phyloP scores from a whole-genome alignment of 1,140 invertebrate genomes.

The Akabosia matsudoensis region DNA sequence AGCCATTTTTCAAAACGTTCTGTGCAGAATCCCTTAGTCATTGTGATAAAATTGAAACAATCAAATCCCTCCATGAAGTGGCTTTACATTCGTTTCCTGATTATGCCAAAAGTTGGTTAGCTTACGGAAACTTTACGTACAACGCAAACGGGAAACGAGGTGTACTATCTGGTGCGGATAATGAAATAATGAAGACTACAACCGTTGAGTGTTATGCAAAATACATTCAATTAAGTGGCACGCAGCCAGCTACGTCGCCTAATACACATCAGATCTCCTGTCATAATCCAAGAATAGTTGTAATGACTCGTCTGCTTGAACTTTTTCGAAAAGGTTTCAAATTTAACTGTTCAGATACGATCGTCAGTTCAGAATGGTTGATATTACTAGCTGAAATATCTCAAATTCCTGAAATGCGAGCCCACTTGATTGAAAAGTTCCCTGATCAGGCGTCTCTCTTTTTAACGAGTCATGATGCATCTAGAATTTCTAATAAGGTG shows the following conservation, averaged over 20 bases:
- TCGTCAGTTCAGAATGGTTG: constrained; percentile 32
- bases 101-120: not conserved
- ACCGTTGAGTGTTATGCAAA: not conserved
- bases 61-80: not conserved
- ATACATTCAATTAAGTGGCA: not conserved
- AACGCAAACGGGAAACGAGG: not conserved
- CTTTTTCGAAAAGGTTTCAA: not conserved
- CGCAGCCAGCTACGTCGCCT: not conserved
- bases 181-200: not conserved
- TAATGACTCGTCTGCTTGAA: not conserved
- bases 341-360: constrained; percentile 15
- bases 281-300: not conserved
- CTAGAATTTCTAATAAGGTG: not conserved
- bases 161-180: not conserved
- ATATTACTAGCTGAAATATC: constrained; percentile 34
- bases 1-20: not conserved
- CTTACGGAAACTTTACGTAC: constrained; percentile 1
- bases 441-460: constrained; percentile 33
- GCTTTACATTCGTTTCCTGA: not conserved
- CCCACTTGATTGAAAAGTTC: constrained; percentile 30
- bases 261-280: not conserved
- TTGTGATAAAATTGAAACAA: not conserved
- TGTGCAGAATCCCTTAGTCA: not conserved
- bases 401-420: constrained; percentile 28
- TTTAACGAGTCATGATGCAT: constrained; percentile 26